Evolutionary conservation across 2,888 invertebrate species (phyloP).

Genomic region (Melinopterus prodromus): DNA sequence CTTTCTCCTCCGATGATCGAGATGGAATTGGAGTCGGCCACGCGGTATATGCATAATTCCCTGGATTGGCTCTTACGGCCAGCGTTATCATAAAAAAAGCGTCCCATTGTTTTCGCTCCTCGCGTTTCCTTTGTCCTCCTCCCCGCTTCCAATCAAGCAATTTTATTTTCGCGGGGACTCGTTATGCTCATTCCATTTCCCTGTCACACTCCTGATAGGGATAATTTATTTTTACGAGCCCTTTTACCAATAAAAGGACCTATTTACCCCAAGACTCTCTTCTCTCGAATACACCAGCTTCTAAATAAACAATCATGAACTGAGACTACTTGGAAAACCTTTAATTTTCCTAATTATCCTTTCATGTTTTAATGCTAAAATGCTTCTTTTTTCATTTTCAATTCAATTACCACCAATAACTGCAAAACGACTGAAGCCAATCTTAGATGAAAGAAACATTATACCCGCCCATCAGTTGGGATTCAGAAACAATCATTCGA

Average conservation of each 20-base stretch:
- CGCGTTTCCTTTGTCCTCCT: not conserved
- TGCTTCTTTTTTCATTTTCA: too few species aligned
- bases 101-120: not conserved
- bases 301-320: not conserved
- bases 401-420: too few species aligned
- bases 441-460: too few species aligned
- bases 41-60: not conserved
- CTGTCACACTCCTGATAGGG: not conserved
- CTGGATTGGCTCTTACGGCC: not conserved
- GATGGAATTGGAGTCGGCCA: not conserved
- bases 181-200: not conserved
- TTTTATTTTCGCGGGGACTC: not conserved
- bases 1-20: not conserved
- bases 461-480: too few species aligned
- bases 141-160: not conserved
- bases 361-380: too few species aligned
- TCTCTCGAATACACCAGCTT: not conserved
- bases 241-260: not conserved
- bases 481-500: too few species aligned
- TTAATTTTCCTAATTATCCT: too few species aligned
- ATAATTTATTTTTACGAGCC: conserved; percentile 4
- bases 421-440: too few species aligned
- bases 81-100: not conserved
- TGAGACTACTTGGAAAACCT: not conserved
- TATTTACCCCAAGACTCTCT: not conserved